Base-by-base conservation (phyloP, 2,797 vertebrate species). In the Eidolon dupreanum region DNA sequence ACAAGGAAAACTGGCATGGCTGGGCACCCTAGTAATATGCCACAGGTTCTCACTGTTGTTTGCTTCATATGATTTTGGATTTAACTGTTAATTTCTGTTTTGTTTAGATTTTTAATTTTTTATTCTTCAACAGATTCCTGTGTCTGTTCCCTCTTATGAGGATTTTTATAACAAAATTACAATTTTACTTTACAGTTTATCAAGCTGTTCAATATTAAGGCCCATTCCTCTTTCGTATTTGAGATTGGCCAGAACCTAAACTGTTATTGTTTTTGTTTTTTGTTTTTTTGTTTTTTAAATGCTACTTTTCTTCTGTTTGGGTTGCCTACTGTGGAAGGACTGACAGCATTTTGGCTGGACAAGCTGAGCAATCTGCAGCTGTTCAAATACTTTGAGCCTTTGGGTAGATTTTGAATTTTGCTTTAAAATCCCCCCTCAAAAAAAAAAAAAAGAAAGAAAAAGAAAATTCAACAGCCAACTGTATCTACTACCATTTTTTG, bases 321-420 rank as follows among this genome's bases (percentile, higher is more conserved):
- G 55, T 95, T 90, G 41, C 28, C 65, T 61, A 0, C 33, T 41
- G 26, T 53, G 66, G 57, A 81, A 12, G 22, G 84, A 70, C 41
- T 83, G 70, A 28, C 43, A 71, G 49, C 65, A 5, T 92, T 95
- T 94, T 92, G 82, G 55, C 94, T 82, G 59, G 53, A 55, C 16
- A 36, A 55, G 10, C 43, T 8, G n/a, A 93, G 49, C 46, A 17
- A 17, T 93, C 53, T 75, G 88, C 96, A 97, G 94, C 94, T 97
- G 97, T 95, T 96, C 85, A 94, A 96, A 97, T 94, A 96, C 68
- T 90, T 68, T 2, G 11, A 94, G 94, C 53, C 87, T 90, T 93
- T 68, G 49, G n/a, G 46, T 90, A 93, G 75, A 59, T 36, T 95
- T 70, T 91, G 33, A 55, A 57, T 95, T 97, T 97, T 96, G 26